A percentile compares a stretch with the other conserved stretches of the same genome.
Conservation (phyloP, 2,888 invertebrate genomes). For the Xanthorhoe spadicearia region DNA sequence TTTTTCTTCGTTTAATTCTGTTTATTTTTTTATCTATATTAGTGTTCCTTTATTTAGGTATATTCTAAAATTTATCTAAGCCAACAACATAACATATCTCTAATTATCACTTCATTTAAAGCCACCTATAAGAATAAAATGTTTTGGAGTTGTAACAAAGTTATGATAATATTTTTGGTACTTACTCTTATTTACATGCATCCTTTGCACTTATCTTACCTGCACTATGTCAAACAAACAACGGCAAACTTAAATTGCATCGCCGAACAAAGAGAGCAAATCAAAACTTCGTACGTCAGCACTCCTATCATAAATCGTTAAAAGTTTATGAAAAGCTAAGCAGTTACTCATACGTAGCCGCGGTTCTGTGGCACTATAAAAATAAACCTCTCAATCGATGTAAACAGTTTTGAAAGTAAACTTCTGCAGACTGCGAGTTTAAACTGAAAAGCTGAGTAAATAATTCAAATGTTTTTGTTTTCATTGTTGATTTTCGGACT, state of each 20-base stretch:
- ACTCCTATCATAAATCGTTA: constrained; percentile 64
- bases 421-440: constrained; percentile 5
- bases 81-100: no score
- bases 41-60: no score
- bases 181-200: background rate
- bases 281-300: constrained; percentile 47
- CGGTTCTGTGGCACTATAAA: constrained; percentile 43
- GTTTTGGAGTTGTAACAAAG: no score
- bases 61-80: no score
- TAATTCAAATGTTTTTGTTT: constrained; percentile 8
- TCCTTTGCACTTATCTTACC: background rate
- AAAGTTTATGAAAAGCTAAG: constrained; percentile 61
- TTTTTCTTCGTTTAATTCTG: no score
- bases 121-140: no score
- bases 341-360: constrained; percentile 44
- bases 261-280: constrained; percentile 46
- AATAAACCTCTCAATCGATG: constrained; percentile 26
- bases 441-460: constrained; percentile 17
- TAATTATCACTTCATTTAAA: no score
- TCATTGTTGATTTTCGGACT: background rate
- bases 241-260: constrained; percentile 57
- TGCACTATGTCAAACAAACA: constrained; percentile 26
- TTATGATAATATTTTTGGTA: background rate
- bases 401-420: constrained; percentile 22
- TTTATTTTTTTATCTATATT: no score